phyloP scores from a whole-genome alignment of 1,140 invertebrate genomes.

The Drosophila kohkoa region DNA sequence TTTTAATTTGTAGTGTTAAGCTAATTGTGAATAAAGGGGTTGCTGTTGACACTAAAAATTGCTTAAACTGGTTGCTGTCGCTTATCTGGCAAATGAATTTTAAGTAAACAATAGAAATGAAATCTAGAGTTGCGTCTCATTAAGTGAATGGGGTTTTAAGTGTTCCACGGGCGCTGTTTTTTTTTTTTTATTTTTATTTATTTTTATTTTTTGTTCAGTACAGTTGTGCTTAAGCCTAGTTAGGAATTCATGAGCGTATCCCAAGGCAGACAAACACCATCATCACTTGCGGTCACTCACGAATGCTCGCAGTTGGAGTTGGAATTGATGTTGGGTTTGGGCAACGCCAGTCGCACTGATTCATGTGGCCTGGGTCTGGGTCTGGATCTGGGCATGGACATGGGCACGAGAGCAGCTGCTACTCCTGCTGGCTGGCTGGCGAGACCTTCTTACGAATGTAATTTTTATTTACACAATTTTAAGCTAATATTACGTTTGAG shows the following conservation, averaged over 20 bases:
- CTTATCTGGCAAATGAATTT: background rate
- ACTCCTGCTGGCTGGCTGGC: slow-evolving; percentile 25
- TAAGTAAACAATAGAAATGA: slow-evolving; percentile 1
- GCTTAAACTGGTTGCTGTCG: background rate
- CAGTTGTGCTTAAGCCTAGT: slow-evolving; percentile 45
- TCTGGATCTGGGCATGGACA: background rate
- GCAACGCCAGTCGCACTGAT: slow-evolving; percentile 50
- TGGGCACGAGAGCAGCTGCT: slow-evolving; percentile 58
- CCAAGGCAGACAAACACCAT: slow-evolving; percentile 47
- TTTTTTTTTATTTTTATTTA: too few relatives aligned
- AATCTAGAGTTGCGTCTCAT: slow-evolving; percentile 11
- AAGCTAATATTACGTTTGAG: slow-evolving; percentile 81
- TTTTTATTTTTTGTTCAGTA: slow-evolving; percentile 24
- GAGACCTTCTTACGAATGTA: slow-evolving; percentile 81
- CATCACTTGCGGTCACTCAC: slow-evolving; percentile 62
- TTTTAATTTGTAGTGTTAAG: too few relatives aligned
- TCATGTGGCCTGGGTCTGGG: slow-evolving; percentile 30
- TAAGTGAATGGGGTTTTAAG: slow-evolving; percentile 11
- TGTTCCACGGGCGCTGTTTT: slow-evolving; percentile 8
- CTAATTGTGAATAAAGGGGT: too few relatives aligned
- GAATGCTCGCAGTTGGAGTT: background rate
- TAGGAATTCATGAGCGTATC: slow-evolving; percentile 47
- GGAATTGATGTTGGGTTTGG: background rate
- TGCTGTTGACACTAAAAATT: background rate
- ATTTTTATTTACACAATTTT: slow-evolving; percentile 84